These are phyloP conservation scores for Osmoderma eremita DNA, from an alignment of 2,888 invertebrate species.

Conservation along the genomic window DNA sequence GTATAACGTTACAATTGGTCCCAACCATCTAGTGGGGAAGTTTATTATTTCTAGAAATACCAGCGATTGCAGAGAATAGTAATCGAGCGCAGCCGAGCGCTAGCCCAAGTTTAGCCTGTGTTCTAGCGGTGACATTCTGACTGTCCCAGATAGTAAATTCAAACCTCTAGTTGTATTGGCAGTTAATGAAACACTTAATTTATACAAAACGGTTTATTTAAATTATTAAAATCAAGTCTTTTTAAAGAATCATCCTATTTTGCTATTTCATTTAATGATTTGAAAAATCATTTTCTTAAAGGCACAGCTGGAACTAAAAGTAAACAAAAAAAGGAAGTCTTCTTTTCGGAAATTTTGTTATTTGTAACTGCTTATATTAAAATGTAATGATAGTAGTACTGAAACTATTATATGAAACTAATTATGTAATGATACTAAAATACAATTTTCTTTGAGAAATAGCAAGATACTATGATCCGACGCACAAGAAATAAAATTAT, in stretches of 20 bases:
- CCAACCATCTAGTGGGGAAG: too few relatives aligned
- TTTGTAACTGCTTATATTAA: neutral
- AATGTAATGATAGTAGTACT: neutral
- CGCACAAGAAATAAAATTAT: slow-evolving; percentile 22
- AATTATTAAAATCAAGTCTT: slow-evolving; percentile 44
- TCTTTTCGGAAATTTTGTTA: neutral
- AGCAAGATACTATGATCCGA: slow-evolving; percentile 30
- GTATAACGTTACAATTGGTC: too few relatives aligned
- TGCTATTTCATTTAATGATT: slow-evolving; percentile 38
- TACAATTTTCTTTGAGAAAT: slow-evolving; percentile 5
- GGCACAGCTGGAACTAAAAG: slow-evolving; percentile 34
- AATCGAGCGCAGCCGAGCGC: too few relatives aligned
- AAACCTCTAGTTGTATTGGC: neutral
- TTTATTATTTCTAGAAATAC: too few relatives aligned
- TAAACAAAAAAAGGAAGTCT: slow-evolving; percentile 9
- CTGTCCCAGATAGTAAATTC: too few relatives aligned
- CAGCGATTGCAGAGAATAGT: too few relatives aligned
- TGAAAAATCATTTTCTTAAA: slow-evolving; percentile 29
- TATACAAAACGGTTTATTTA: slow-evolving; percentile 44
- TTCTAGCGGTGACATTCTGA: too few relatives aligned
- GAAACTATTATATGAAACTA: neutral
- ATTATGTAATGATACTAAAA: too few relatives aligned
- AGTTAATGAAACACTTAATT: slow-evolving; percentile 33
- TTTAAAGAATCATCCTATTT: slow-evolving; percentile 38
- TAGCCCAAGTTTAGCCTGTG: too few relatives aligned